phyloP scores from a whole-genome alignment of 2,888 invertebrate genomes.

The Stenodera caucasica region DNA sequence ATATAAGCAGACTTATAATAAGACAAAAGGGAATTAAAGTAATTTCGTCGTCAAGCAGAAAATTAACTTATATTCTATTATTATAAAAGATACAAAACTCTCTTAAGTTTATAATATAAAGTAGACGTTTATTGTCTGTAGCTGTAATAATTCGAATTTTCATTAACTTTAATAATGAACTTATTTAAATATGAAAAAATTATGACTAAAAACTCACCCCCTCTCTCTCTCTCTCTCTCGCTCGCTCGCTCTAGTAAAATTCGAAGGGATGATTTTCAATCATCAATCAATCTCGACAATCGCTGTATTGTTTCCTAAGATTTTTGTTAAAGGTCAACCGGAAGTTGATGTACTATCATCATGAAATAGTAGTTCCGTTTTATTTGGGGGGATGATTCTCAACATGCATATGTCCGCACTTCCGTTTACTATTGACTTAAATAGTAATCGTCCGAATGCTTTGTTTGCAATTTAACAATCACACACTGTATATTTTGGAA shows the following conservation, averaged over 20 bases:
- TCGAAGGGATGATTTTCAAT: not conserved
- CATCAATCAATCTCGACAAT: constrained; percentile 22
- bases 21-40: constrained; percentile 44
- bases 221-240: too few relatives aligned
- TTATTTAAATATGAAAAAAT: too few relatives aligned
- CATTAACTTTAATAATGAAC: not conserved
- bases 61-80: constrained; percentile 48
- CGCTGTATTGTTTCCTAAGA: constrained; percentile 18
- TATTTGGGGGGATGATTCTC: constrained; percentile 14
- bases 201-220: too few relatives aligned
- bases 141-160: constrained; percentile 51
- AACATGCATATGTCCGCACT: constrained; percentile 42
- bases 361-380: constrained; percentile 37
- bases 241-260: not conserved
- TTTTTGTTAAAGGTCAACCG: constrained; percentile 32
- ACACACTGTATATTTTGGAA: constrained; percentile 10
- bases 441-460: constrained; percentile 42
- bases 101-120: constrained; percentile 30
- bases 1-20: constrained; percentile 48
- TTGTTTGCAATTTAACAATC: constrained; percentile 35
- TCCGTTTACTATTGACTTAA: constrained; percentile 51
- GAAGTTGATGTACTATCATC: constrained; percentile 28
- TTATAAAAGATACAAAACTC: constrained; percentile 40
- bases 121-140: constrained; percentile 42
- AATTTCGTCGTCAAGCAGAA: constrained; percentile 50